Evolutionary conservation across 2,797 vertebrate species (phyloP), one percentile per base, ranked within the genome.

Genomic region (Adrianichthys oophorus): DNA sequence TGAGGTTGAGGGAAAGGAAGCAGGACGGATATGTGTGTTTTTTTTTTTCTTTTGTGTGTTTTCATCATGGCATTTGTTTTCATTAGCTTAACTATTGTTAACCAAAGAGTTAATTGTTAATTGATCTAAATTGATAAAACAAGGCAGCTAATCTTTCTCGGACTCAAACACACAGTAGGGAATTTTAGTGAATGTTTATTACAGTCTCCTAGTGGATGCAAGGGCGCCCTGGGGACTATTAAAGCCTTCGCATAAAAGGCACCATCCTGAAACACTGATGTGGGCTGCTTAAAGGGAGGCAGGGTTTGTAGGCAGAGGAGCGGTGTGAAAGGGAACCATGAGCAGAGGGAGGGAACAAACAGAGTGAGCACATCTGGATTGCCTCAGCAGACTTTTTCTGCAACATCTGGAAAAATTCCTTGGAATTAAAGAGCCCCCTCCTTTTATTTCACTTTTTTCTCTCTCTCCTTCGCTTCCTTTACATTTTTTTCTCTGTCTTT

Each of bases 401-500:
- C 78, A 91, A 90, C 90, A 91, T 93, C 91, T 93, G 90, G 89
- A 90, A 88, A 89, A 89, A 89, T 90, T 85, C 83, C 72, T 82
- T 84, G 87, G 90, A 91, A 92, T 91, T 92, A 89, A 83, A 91
- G 82, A 84, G 85, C 89, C 83, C 85, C 84, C 86, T 85, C 85
- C 84, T 91, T 90, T 92, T 78, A 87, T 87, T 86, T 75, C 46
- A 52, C 51, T 76, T 60, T 43, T 57, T 52, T 72, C 24, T 59
- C 51, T 49, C 47, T 16, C 53, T 52, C 59, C 49, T 66, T 61
- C 65, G 65, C 50, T 52, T 12, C 32, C 32, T 8, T 26, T 26
- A 8, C 8, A 10, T 12, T 63, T 55, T 72, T 63, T 70, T 52
- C 65, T 56, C 54, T 47, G 17, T 71, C 65, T 61, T 71, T 58